Conservation (phyloP, 1,140 invertebrate genomes). For the Drosophila sulfurigaster region DNA sequence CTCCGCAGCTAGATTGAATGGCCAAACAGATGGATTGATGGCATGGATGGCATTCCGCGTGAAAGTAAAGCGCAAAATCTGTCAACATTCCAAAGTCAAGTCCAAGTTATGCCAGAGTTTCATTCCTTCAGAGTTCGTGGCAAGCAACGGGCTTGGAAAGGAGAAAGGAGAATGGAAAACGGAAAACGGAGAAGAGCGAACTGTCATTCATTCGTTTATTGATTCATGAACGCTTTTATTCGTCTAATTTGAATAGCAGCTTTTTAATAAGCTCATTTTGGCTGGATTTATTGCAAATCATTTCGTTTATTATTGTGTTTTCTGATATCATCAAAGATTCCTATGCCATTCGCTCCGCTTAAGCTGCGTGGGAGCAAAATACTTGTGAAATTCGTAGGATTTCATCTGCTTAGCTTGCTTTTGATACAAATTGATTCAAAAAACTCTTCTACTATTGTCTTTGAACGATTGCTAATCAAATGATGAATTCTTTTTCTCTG, state of each 20-base stretch:
- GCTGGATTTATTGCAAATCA: constrained; percentile 22
- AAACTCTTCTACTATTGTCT: too few relatives aligned
- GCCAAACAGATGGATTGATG: not conserved
- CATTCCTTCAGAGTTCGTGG: not conserved
- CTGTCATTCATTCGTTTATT: constrained; percentile 29
- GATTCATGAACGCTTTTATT: constrained; percentile 33
- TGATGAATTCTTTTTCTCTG: not conserved
- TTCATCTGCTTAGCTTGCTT: too few relatives aligned
- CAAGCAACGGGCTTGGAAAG: not conserved
- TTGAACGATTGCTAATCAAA: too few relatives aligned
- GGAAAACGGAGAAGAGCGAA: too few relatives aligned
- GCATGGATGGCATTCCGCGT: not conserved
- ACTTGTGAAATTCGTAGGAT: too few relatives aligned
- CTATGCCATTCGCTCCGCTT: not conserved
- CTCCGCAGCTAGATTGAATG: not conserved
- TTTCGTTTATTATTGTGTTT: constrained; percentile 8
- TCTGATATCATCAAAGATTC: not conserved
- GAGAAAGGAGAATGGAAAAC: too few relatives aligned
- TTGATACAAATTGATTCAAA: too few relatives aligned
- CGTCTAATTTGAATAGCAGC: constrained; percentile 32
- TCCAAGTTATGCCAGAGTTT: constrained; percentile 18
- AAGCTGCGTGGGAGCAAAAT: too few relatives aligned
- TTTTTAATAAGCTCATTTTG: constrained; percentile 26
- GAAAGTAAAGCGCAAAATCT: constrained; percentile 4
- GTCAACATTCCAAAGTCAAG: constrained; percentile 14